These are phyloP conservation scores for Muscicapa comitata DNA, from an alignment of 2,797 vertebrate genomes.

Conservation along the genomic window DNA sequence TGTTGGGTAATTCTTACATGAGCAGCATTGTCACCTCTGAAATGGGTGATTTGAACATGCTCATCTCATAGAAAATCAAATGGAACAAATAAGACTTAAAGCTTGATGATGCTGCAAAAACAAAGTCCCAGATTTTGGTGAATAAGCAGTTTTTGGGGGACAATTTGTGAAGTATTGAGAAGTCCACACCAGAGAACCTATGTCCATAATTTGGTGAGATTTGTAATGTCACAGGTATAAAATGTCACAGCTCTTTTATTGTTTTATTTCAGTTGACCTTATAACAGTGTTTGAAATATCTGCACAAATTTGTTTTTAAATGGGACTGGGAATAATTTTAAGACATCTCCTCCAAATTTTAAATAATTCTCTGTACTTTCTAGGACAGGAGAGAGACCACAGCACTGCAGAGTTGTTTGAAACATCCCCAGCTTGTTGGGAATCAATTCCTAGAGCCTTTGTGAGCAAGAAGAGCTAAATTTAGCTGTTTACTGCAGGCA, in stretches of 20 bases:
- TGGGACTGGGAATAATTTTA: neutral
- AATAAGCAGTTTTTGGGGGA: neutral
- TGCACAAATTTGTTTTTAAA: neutral
- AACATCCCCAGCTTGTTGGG: constrained; percentile 39
- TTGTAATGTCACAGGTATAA: neutral
- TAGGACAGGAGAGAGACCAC: neutral
- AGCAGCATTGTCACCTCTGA: neutral
- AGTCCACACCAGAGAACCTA: neutral
- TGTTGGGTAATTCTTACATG: neutral
- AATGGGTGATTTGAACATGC: neutral
- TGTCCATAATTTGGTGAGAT: neutral
- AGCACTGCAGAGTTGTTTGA: constrained; percentile 5
- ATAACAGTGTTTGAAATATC: neutral
- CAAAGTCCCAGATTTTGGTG: neutral
- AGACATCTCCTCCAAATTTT: neutral
- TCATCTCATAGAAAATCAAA: neutral
- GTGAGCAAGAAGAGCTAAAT: constrained; percentile 53
- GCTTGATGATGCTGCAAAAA: neutral
- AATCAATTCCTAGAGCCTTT: constrained; percentile 29
- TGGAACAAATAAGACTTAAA: neutral
- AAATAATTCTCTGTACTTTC: neutral
- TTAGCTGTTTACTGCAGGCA: constrained; percentile 51
- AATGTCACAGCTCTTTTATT: neutral
- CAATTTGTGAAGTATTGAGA: neutral
- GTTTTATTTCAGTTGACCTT: neutral